Conservation (phyloP, 2,113 vertebrate genomes). For the Eolophus roseicapilla region DNA sequence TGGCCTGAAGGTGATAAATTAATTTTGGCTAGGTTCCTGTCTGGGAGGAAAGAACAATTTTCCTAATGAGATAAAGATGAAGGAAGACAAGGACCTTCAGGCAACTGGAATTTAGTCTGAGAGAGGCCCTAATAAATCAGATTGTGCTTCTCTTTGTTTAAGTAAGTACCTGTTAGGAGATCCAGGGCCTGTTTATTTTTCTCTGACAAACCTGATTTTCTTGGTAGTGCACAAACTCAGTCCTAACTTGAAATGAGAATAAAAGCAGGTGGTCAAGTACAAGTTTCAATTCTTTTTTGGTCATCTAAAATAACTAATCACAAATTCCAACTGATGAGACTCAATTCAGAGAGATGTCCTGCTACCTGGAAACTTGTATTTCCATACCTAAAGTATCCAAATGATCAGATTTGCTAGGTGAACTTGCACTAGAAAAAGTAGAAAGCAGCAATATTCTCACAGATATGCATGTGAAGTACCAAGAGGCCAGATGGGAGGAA, state of each 20-base stretch:
- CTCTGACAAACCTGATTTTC: conserved; percentile 16
- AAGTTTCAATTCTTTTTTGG: neutral
- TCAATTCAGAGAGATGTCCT: neutral
- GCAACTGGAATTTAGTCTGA: conserved; percentile 26
- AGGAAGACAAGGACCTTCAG: conserved; percentile 23
- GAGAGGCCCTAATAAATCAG: conserved; percentile 27
- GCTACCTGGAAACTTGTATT: neutral
- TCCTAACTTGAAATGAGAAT: neutral
- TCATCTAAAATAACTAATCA: neutral
- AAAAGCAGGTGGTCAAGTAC: neutral
- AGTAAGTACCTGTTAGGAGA: conserved; percentile 44
- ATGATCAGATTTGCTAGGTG: neutral
- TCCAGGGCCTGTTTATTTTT: conserved; percentile 6
- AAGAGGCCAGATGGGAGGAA: neutral
- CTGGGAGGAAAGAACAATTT: conserved; percentile 45
- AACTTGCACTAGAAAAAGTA: neutral
- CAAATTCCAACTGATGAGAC: neutral
- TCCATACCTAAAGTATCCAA: neutral
- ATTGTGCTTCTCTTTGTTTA: conserved; percentile 26
- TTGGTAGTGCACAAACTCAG: neutral
- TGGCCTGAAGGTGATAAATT: conserved; percentile 53
- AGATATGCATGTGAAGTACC: neutral
- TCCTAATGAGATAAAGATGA: conserved; percentile 60
- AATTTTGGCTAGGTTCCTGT: conserved; percentile 39
- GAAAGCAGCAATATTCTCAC: neutral